Evolutionary conservation across 2,888 invertebrate genomes (phyloP).

Genomic region (Caenorhabditis sp.): DNA sequence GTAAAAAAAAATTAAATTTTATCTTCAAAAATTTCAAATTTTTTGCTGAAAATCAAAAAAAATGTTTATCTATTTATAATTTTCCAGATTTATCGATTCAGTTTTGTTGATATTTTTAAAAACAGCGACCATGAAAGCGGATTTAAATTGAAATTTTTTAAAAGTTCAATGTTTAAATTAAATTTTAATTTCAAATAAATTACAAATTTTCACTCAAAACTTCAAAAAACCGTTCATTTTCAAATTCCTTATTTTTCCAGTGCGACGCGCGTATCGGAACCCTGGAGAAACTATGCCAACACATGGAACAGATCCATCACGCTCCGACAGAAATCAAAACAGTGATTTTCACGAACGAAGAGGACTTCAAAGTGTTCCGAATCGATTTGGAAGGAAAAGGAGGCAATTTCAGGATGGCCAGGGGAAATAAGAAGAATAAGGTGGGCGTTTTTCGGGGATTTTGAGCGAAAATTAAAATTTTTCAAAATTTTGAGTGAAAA

Average conservation of each 20-base stretch:
- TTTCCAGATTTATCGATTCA: too few species aligned
- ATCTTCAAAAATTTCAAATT: too few species aligned
- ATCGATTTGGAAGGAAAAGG: conserved; percentile 73
- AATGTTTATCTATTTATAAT: too few species aligned
- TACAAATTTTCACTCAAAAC: too few species aligned
- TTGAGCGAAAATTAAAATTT: too few species aligned
- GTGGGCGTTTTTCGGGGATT: too few species aligned
- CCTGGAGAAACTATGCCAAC: conserved; percentile 72
- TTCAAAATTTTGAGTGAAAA: too few species aligned
- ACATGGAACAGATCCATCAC: conserved; percentile 70
- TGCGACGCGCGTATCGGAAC: conserved; percentile 71
- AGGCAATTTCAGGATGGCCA: conserved; percentile 76
- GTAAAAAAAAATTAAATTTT: not conserved
- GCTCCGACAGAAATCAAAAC: conserved; percentile 71
- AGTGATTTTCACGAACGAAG: conserved; percentile 63
- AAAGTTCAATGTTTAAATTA: not conserved
- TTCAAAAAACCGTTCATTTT: too few species aligned
- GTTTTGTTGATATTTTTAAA: too few species aligned
- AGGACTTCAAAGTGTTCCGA: conserved; percentile 70
- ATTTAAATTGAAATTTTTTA: not conserved
- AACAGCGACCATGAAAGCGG: too few species aligned
- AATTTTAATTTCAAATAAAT: too few species aligned
- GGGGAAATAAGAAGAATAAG: conserved; percentile 75
- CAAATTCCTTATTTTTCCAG: conserved; percentile 39
- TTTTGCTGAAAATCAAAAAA: too few species aligned